These are phyloP conservation scores for Pachyuromys duprasi DNA, from an alignment of 2,797 vertebrate species.

Conservation along the genomic window DNA sequence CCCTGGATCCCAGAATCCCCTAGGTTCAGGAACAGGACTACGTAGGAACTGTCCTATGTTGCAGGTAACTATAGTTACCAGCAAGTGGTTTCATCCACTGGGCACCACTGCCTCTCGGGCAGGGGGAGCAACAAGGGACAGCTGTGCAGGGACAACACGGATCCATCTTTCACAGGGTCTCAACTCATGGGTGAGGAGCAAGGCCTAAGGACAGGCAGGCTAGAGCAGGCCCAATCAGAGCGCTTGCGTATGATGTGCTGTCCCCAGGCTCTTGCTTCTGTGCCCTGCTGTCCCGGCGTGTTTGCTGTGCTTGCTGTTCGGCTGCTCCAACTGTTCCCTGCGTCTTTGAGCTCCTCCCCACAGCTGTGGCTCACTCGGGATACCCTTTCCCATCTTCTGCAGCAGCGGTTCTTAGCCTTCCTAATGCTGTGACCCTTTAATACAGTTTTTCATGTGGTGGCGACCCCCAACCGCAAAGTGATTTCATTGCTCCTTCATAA, in stretches of 20 bases:
- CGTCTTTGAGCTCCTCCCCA: not conserved
- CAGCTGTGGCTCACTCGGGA: not conserved
- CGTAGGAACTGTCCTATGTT: not conserved
- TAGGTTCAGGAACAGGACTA: not conserved
- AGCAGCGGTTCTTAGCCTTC: not conserved
- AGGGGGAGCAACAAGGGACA: no score
- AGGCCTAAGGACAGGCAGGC: not conserved
- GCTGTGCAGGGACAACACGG: not conserved
- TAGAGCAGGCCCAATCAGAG: not conserved
- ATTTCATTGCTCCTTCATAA: not conserved
- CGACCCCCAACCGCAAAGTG: not conserved
- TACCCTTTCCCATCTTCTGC: not conserved
- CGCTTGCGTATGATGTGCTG: fast-evolving
- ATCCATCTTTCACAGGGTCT: not conserved
- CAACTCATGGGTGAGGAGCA: not conserved
- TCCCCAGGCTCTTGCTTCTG: no score
- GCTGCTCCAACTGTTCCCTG: not conserved
- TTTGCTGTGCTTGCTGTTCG: no score
- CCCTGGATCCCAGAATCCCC: not conserved
- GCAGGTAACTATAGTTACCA: not conserved
- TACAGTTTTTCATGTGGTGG: not conserved
- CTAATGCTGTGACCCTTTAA: not conserved
- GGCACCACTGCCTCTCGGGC: not conserved
- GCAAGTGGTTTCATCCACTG: not conserved
- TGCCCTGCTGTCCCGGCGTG: fast-evolving